phyloP scores from a whole-genome alignment of 2,888 invertebrate species.

The Hyposoter didymator region DNA sequence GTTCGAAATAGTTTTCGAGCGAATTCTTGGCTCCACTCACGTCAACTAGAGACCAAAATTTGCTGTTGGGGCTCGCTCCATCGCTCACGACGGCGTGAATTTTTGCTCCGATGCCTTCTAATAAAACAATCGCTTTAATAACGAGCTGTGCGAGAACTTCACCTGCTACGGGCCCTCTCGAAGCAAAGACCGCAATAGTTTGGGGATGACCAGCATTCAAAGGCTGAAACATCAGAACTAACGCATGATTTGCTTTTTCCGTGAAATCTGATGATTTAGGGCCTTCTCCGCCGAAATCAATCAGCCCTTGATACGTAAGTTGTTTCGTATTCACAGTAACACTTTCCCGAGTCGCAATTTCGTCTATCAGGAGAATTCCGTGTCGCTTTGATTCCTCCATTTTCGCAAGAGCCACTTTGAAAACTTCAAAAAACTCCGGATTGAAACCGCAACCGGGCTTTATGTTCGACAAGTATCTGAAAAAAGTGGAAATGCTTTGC shows the following conservation, averaged over 20 bases:
- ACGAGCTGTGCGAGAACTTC: slow-evolving; percentile 60
- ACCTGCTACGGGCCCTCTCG: slow-evolving; percentile 56
- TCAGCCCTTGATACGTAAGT: slow-evolving; percentile 57
- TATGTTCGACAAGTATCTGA: slow-evolving; percentile 63
- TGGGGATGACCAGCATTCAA: slow-evolving; percentile 63
- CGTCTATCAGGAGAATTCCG: slow-evolving; percentile 63
- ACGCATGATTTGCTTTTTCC: slow-evolving; percentile 62
- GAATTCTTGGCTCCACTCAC: slow-evolving; percentile 16
- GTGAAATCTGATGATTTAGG: slow-evolving; percentile 41
- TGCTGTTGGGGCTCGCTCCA: slow-evolving; percentile 59
- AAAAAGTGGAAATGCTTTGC: slow-evolving; percentile 11
- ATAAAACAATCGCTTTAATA: slow-evolving; percentile 65
- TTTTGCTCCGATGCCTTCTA: slow-evolving; percentile 59
- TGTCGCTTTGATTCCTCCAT: slow-evolving; percentile 61
- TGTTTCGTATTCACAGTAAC: slow-evolving; percentile 56
- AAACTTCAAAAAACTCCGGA: slow-evolving; percentile 62
- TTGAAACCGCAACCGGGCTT: slow-evolving; percentile 68
- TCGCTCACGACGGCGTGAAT: slow-evolving; percentile 64
- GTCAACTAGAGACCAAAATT: slow-evolving; percentile 40
- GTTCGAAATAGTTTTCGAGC: slow-evolving; percentile 27
- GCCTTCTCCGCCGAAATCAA: slow-evolving; percentile 59
- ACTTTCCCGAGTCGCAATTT: slow-evolving; percentile 65
- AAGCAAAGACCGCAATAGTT: slow-evolving; percentile 68
- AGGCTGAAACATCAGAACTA: slow-evolving; percentile 70
- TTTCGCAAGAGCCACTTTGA: slow-evolving; percentile 52